Conservation (phyloP, 2,797 vertebrate species). For the Ctenosaura bakeri region DNA sequence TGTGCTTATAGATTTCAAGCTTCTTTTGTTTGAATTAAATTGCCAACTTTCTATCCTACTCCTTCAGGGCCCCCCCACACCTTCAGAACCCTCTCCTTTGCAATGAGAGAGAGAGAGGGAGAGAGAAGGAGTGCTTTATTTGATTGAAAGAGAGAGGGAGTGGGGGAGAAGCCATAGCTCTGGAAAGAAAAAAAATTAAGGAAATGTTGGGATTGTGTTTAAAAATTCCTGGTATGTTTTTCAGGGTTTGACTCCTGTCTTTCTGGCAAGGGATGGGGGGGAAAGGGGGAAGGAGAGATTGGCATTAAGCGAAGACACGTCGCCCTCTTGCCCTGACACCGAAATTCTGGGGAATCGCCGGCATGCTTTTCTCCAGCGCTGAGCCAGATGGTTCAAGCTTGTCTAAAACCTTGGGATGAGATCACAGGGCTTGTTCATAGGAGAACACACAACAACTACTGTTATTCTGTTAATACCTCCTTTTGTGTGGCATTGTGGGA, state of each 20-base stretch:
- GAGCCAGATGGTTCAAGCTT: constrained; percentile 94
- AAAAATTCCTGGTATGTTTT: constrained; percentile 86
- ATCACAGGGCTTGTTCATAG: constrained; percentile 84
- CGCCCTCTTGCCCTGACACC: constrained; percentile 71
- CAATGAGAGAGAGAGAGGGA: constrained; percentile 64
- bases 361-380: constrained; percentile 86
- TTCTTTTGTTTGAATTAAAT: constrained; percentile 91
- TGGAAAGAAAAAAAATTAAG: constrained; percentile 71
- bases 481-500: constrained; percentile 70
- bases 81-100: constrained; percentile 69
- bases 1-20: constrained; percentile 87
- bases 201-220: constrained; percentile 83
- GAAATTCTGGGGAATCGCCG: constrained; percentile 88
- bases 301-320: constrained; percentile 69
- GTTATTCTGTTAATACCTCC: constrained; percentile 73
- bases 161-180: constrained; percentile 66
- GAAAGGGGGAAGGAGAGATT: constrained; percentile 37
- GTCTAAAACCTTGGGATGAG: constrained; percentile 85
- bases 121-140: constrained; percentile 77
- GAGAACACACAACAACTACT: constrained; percentile 76
- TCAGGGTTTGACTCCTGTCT: constrained; percentile 87
- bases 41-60: constrained; percentile 81
- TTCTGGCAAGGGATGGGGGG: constrained; percentile 75
- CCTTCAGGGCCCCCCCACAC: constrained; percentile 38
- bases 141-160: constrained; percentile 77